A percentile compares a stretch with the other conserved stretches of the same genome.
Conservation (phyloP, 1,140 invertebrate species). For the Drosophila watanabei region DNA sequence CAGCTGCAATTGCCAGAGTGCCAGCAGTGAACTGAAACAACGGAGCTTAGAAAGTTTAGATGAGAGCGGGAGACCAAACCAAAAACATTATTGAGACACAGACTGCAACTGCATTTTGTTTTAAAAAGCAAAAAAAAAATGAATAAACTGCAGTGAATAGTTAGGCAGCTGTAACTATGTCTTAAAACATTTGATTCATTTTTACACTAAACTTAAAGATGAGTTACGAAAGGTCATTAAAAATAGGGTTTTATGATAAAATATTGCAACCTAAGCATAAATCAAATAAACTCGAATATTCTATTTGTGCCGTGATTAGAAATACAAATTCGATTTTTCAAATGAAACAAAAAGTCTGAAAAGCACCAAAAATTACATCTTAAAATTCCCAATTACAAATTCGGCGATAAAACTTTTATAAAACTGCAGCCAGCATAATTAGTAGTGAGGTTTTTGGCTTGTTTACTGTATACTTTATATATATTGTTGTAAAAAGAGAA, state of each 20-base stretch:
- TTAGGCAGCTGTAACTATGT: background rate
- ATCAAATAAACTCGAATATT: background rate
- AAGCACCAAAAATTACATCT: no score
- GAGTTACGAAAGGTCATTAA: background rate
- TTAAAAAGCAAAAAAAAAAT: background rate
- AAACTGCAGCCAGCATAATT: background rate
- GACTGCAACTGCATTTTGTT: background rate
- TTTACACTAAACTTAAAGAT: background rate
- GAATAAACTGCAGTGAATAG: constrained; percentile 4
- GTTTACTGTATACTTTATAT: background rate
- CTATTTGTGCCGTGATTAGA: background rate
- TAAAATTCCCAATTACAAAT: no score
- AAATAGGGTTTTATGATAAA: background rate
- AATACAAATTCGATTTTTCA: background rate
- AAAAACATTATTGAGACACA: constrained; percentile 8
- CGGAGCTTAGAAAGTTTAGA: constrained; percentile 7
- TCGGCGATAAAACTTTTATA: no score
- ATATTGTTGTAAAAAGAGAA: background rate
- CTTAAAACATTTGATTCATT: no score
- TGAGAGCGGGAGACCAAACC: background rate
- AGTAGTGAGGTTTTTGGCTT: background rate
- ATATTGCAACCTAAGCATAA: background rate
- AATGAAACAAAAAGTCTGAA: background rate
- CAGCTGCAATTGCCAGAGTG: constrained; percentile 15
- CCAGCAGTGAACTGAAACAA: constrained; percentile 17